These are phyloP conservation scores for Anodontia alba DNA, from an alignment of 2,888 invertebrate genomes.

Conservation along the genomic window DNA sequence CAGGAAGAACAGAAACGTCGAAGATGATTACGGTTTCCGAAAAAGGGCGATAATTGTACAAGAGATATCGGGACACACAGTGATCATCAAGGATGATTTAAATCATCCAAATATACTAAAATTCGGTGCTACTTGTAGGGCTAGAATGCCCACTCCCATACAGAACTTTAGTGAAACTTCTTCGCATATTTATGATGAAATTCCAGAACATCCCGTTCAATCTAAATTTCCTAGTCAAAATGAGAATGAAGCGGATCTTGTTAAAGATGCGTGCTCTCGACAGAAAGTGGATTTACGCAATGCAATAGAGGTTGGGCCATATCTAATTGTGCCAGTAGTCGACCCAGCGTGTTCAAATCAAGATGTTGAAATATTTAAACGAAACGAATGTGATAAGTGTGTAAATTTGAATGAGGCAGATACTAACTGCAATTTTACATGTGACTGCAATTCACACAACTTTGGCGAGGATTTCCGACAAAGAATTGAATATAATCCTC, in stretches of 20 bases:
- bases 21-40: constrained; percentile 60
- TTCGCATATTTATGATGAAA: constrained; percentile 60
- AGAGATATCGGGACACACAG: constrained; percentile 57
- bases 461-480: neutral
- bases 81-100: constrained; percentile 51
- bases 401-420: neutral
- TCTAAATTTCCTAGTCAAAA: constrained; percentile 31
- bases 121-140: constrained; percentile 43
- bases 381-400: constrained; percentile 20
- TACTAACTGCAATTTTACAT: neutral
- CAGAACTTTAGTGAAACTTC: constrained; percentile 54
- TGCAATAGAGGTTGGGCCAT: constrained; percentile 64
- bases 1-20: constrained; percentile 36
- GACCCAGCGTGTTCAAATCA: constrained; percentile 35
- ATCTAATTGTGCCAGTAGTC: constrained; percentile 60
- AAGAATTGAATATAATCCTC: neutral
- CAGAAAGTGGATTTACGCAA: constrained; percentile 48
- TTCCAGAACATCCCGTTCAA: constrained; percentile 45
- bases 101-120: constrained; percentile 53
- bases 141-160: constrained; percentile 54
- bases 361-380: constrained; percentile 62
- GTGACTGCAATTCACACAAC: neutral
- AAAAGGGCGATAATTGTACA: constrained; percentile 57
- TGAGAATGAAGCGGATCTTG: constrained; percentile 50
- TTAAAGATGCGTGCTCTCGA: constrained; percentile 41